phyloP scores from a whole-genome alignment of 2,113 vertebrate species.

The Mustela nigripes region DNA sequence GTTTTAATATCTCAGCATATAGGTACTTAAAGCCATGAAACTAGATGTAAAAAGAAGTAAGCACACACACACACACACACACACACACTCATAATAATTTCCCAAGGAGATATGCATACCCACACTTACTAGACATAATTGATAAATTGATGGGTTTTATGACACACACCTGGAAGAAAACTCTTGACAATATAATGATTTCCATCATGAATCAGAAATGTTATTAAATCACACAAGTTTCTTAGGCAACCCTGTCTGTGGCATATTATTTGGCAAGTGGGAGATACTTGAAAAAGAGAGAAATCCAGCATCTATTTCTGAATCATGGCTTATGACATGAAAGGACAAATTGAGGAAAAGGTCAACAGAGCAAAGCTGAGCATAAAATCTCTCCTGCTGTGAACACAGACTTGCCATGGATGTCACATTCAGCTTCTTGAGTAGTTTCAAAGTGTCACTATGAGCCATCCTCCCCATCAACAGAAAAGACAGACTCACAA shows the following conservation, averaged over 20 bases:
- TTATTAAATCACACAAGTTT: neutral
- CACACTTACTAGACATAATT: neutral
- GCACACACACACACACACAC: neutral
- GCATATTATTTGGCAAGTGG: neutral
- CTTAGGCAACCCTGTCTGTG: neutral
- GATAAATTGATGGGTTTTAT: neutral
- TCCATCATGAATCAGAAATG: neutral
- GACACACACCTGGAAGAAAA: neutral
- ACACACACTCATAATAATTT: no score
- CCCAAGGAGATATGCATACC: neutral
- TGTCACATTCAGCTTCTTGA: conserved; percentile 26
- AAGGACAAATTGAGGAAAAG: conserved; percentile 45
- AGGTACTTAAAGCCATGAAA: neutral
- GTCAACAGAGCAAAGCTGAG: conserved; percentile 32
- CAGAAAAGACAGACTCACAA: conserved; percentile 35
- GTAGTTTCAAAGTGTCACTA: conserved; percentile 43
- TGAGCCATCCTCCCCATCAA: neutral
- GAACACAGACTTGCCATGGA: conserved; percentile 14
- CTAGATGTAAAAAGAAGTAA: neutral
- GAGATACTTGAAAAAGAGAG: neutral
- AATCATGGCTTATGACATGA: neutral
- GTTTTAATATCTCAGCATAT: neutral
- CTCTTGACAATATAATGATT: neutral
- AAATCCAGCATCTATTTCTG: conserved; percentile 44
- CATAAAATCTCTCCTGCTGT: conserved; percentile 24